A percentile compares a stretch with the other conserved stretches of the same genome.
Evolutionary conservation across 2,888 invertebrate species (phyloP).

Genomic region (Cosmia trapezina): DNA sequence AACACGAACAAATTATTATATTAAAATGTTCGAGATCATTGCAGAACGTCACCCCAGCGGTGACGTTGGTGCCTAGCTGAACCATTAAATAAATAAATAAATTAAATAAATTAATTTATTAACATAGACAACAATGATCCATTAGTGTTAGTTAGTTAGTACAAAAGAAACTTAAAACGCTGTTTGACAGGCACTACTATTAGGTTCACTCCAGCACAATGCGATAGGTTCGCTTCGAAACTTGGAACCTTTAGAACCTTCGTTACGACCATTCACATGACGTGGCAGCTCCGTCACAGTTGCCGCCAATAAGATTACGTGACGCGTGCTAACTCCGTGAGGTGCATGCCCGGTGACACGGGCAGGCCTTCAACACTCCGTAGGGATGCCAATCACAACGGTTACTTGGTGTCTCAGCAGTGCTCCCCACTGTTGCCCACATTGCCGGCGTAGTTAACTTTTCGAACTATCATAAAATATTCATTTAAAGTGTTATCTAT

Average conservation of each 20-base stretch:
- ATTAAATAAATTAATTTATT: too few relatives aligned
- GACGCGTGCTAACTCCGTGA: constrained; percentile 9
- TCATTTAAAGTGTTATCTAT: too few relatives aligned
- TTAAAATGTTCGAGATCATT: too few relatives aligned
- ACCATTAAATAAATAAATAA: too few relatives aligned
- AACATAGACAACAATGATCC: too few relatives aligned
- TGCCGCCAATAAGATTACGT: constrained; percentile 9
- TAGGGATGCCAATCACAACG: constrained; percentile 4
- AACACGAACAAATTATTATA: background rate
- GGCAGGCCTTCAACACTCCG: constrained; percentile 5
- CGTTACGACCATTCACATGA: background rate
- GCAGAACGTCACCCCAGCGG: too few relatives aligned
- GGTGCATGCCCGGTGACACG: background rate
- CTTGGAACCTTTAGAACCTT: background rate
- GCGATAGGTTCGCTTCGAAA: background rate
- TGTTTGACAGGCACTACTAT: background rate
- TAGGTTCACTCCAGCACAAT: background rate
- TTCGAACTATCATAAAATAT: too few relatives aligned
- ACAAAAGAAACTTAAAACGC: too few relatives aligned
- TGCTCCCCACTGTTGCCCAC: too few relatives aligned
- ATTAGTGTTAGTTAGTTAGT: too few relatives aligned
- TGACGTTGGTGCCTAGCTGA: too few relatives aligned
- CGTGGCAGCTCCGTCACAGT: constrained; percentile 15
- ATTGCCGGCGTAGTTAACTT: too few relatives aligned
- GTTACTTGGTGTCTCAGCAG: background rate